Base-by-base conservation (phyloP, 1,140 invertebrate species). In the Vanessa atalanta region DNA sequence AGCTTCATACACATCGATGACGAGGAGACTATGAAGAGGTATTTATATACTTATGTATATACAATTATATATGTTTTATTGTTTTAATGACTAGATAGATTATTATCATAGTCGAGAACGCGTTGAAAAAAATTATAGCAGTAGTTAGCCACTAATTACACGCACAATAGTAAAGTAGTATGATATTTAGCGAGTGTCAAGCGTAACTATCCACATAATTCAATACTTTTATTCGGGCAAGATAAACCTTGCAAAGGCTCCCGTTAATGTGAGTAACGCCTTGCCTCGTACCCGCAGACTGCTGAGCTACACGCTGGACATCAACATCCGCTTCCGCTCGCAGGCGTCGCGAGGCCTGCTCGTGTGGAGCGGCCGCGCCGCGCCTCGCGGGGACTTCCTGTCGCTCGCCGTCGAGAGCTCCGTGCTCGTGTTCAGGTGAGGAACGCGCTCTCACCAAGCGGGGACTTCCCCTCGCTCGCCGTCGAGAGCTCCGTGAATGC, bases 391-490 rank as follows among this genome's bases (percentile, higher is more conserved):
- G 48, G 96, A 97, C 88, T 99, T 96, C 91, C 93, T 99, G 20
- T 96, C 97, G 14, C 93, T 99, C 53, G 98, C 97, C 51, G 94
- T 99, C 65, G 95, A 97, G 82, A 93, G 96, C 74, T 97, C 97
- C 51, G 86, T 91, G 14, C 85, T 93, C 2, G 91, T 93, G 12
- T 92, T 93, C 77, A 90, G 93, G 93, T 93, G 75, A 71, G 20
- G 14, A 43, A 20, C 94, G 96, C 73, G 94, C 61, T 0, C 14
- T 11, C 72, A 0, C 78, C 81, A 6, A 90, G 93, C 6, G 94
- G 95, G 47, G 96, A 97, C 88, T 99, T 96, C 91, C 93, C 99
- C 16, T 96, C 97, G 14, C 93, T 99, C 53, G 98, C 97, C 51
- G 94, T 99, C 64, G 95, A 97, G 82, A 93, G 96, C 74, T 97